phyloP scores from a whole-genome alignment of 2,888 invertebrate genomes.

The Drosophila maculinotata region DNA sequence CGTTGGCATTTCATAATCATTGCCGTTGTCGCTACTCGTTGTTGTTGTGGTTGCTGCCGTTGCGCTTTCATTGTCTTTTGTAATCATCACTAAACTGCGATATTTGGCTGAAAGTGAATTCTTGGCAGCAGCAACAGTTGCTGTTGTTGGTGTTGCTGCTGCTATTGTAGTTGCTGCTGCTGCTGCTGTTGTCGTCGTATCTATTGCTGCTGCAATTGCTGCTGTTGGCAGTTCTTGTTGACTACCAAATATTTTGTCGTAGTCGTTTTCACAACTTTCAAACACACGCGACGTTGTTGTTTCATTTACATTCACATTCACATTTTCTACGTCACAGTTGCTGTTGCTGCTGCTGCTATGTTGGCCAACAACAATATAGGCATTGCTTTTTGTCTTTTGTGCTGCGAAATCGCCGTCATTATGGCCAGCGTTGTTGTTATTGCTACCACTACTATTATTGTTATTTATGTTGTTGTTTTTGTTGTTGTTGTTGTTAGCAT shows the following conservation, averaged over 20 bases:
- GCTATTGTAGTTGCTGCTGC: conserved; percentile 26
- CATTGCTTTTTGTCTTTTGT: conserved; percentile 63
- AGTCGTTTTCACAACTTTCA: conserved; percentile 76
- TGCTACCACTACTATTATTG: conserved; percentile 24
- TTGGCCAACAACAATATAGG: conserved; percentile 53
- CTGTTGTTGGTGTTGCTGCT: conserved; percentile 15
- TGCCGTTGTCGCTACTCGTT: conserved; percentile 48
- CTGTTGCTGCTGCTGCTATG: conserved; percentile 24
- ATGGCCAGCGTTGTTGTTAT: conserved; percentile 61
- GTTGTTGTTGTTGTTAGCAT: conserved; percentile 46
- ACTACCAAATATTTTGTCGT: conserved; percentile 76
- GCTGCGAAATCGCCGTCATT: conserved; percentile 76
- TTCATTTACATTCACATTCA: conserved; percentile 47
- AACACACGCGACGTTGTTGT: conserved; percentile 55
- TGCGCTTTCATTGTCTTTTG: conserved; percentile 87
- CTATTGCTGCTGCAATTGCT: conserved; percentile 27
- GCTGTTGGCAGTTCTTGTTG: conserved; percentile 38
- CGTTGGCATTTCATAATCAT: conserved; percentile 67
- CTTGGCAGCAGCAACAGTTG: conserved; percentile 62
- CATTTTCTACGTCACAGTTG: conserved; percentile 66
- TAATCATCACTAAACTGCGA: conserved; percentile 96
- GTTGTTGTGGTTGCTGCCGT: conserved; percentile 35
- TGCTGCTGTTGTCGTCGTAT: conserved; percentile 32
- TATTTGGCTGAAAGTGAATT: conserved; percentile 88
- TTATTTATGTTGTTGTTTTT: conserved; percentile 35